Evolutionary conservation across 2,888 invertebrate genomes (phyloP), one percentile per base, ranked within the genome.

Genomic region (Rhaphigaster nebulosa): DNA sequence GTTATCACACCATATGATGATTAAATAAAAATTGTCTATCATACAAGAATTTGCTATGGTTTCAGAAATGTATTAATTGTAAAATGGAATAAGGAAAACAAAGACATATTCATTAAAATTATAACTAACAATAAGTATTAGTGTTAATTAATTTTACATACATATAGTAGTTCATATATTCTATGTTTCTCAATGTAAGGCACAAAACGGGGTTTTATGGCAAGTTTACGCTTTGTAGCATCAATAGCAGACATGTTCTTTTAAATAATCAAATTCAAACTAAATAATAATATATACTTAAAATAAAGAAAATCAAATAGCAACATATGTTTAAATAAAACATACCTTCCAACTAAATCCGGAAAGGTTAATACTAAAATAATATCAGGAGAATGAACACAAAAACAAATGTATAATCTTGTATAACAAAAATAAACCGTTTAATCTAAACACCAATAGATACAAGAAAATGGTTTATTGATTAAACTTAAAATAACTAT

Each of bases 141-240:
- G 60, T 20, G 20, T 38, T 20, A 76, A 76, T 76, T 84, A 84
- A 45, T 84, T 84, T 56, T 41, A 92, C 92, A 92, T 93, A 96
- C 96, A 93, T 96, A 95, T 92, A 96, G 95, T 18, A 96, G 93
- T 93, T 95, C 95, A 92, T 95, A 95, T 93, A 96, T 94, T 92
- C 95, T 94, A 93, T 95, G 95, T 93, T 95, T 96, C 93, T 96
- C 96, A 91, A 96, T 93, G 92, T 96, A 96, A 0, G 96, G 95
- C 89, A 96, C 93, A 93, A 96, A 96, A 93, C 94, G 94, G 70
- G 94, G 92, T 8, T 95, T 92, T 56, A 92, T 91, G 52, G 89
- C 91, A 38, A 91, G 91, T 91, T 91, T 92, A 54, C 92, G 87
- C 87, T 90, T 91, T 26, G 92, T 89, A 18, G 91, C 91, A 70